phyloP scores from a whole-genome alignment of 1,140 invertebrate genomes.

The Dendroctonus ponderosae region DNA sequence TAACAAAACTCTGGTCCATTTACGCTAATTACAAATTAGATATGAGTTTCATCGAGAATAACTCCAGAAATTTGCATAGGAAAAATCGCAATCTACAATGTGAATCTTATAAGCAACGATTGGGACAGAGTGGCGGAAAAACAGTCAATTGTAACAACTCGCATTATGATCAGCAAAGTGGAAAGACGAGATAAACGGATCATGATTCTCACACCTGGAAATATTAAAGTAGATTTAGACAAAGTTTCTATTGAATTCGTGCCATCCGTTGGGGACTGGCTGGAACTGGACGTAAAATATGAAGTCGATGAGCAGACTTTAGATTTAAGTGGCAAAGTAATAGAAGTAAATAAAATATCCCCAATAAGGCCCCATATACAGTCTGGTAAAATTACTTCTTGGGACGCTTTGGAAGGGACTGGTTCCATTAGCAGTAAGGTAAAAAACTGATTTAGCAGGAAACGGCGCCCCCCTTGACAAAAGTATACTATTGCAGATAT shows the following conservation, averaged over 20 bases:
- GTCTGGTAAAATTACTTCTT: slow-evolving; percentile 56
- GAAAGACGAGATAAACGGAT: slow-evolving; percentile 36
- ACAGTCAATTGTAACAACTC: slow-evolving; percentile 37
- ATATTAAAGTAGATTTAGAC: slow-evolving; percentile 46
- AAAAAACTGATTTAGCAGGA: background rate
- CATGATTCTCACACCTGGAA: slow-evolving; percentile 36
- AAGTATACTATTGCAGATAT: slow-evolving; percentile 44
- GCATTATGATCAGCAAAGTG: slow-evolving; percentile 44
- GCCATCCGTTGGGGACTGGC: slow-evolving; percentile 63
- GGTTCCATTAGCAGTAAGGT: slow-evolving; percentile 55
- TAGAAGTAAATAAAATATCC: slow-evolving; percentile 58
- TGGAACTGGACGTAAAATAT: slow-evolving; percentile 58
- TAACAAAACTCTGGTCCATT: background rate
- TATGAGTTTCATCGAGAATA: no score
- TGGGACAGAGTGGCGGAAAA: slow-evolving; percentile 37
- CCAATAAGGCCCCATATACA: slow-evolving; percentile 57
- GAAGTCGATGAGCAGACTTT: slow-evolving; percentile 56
- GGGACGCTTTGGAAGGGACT: slow-evolving; percentile 49
- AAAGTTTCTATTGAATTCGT: slow-evolving; percentile 51
- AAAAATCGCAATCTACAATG: slow-evolving; percentile 24
- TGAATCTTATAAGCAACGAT: slow-evolving; percentile 26
- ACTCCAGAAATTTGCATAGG: background rate
- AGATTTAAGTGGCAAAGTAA: slow-evolving; percentile 55
- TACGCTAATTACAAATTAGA: background rate
- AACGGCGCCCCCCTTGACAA: no score